These are phyloP conservation scores for Pogonocichla stellata DNA, from an alignment of 2,113 vertebrate genomes.

Conservation along the genomic window DNA sequence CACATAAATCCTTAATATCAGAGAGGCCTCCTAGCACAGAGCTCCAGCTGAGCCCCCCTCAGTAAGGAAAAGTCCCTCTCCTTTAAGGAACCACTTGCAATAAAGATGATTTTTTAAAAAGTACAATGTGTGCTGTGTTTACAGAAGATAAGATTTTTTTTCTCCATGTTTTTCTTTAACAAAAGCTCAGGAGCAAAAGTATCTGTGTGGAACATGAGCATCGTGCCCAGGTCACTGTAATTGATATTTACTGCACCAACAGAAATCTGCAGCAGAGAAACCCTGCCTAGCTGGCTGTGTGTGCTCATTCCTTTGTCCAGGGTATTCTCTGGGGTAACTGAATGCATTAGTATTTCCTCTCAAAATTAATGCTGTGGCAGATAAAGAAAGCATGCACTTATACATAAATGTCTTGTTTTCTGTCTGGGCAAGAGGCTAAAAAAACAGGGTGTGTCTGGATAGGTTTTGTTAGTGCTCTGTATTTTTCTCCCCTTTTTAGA, in stretches of 20 bases:
- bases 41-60: neutral
- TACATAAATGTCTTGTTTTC: slow-evolving; percentile 5
- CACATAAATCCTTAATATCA: neutral
- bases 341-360: neutral
- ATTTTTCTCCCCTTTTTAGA: slow-evolving; percentile 8
- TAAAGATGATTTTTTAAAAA: neutral
- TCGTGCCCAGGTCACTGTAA: neutral
- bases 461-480: neutral
- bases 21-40: neutral
- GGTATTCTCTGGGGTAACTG: neutral
- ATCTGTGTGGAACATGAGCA: neutral
- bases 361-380: slow-evolving; percentile 9
- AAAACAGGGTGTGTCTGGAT: neutral
- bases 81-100: neutral
- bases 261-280: neutral
- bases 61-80: neutral
- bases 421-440: neutral
- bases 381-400: neutral
- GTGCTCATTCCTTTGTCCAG: neutral
- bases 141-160: neutral
- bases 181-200: neutral
- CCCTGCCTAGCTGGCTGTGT: neutral
- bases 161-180: neutral
- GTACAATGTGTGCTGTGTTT: neutral
- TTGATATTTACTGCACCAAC: neutral